These are phyloP conservation scores for Aurelia sp. DNA, from an alignment of 30 jellyfish, hydroid and myxozoan genomes.

Conservation along the genomic window DNA sequence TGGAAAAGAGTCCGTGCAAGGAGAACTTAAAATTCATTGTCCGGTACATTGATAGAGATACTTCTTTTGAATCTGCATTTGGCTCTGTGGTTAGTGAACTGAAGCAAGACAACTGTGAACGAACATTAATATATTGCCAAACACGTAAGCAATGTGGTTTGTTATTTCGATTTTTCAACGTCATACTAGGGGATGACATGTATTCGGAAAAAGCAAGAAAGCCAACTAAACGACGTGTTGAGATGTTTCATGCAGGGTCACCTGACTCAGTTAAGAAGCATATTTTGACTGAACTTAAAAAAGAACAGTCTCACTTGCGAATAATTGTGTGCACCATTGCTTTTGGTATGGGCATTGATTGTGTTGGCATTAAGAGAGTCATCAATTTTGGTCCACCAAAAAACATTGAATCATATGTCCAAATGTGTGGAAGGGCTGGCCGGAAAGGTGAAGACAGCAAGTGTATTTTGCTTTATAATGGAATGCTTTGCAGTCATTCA, in stretches of 20 bases:
- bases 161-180: slow-evolving; percentile 11
- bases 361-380: slow-evolving; percentile 17
- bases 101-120: slow-evolving; percentile 23
- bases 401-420: slow-evolving; percentile 20
- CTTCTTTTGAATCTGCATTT: too few relatives aligned
- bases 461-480: slow-evolving; percentile 26
- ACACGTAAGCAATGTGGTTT: slow-evolving; percentile 41
- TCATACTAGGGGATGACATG: neutral
- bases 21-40: too few relatives aligned
- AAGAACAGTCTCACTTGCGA: slow-evolving; percentile 10
- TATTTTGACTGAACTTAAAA: slow-evolving; percentile 11
- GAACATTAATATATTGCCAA: slow-evolving; percentile 28
- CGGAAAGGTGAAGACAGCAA: slow-evolving; percentile 40
- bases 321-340: slow-evolving; percentile 32
- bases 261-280: slow-evolving; percentile 30
- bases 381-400: slow-evolving; percentile 32
- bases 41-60: too few relatives aligned
- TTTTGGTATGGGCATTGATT: slow-evolving; percentile 38
- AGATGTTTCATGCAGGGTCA: slow-evolving; percentile 44
- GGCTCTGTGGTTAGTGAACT: slow-evolving; percentile 33
- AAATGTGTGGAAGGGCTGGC: slow-evolving; percentile 42
- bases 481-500: slow-evolving; percentile 27
- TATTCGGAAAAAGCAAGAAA: too few relatives aligned
- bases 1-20: too few relatives aligned
- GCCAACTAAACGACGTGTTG: slow-evolving; percentile 6